Conservation (phyloP, 2,888 invertebrate species). For the Brenthis daphne region DNA sequence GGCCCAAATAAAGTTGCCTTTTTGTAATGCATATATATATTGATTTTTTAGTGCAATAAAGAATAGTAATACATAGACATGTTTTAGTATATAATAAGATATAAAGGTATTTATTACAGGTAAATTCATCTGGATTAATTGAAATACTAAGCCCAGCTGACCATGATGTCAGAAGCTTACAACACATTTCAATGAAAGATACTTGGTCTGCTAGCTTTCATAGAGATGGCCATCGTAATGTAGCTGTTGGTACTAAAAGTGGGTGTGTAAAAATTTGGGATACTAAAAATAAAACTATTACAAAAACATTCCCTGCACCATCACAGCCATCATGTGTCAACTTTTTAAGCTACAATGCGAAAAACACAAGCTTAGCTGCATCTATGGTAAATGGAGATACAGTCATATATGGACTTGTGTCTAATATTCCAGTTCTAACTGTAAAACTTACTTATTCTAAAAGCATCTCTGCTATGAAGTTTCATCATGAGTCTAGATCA, state of each 20-base stretch:
- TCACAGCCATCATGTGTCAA: conserved; percentile 66
- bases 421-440: conserved; percentile 72
- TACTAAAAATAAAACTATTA: conserved; percentile 72
- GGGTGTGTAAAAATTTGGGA: conserved; percentile 79
- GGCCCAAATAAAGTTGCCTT: too few relatives aligned
- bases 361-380: conserved; percentile 75
- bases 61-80: too few relatives aligned
- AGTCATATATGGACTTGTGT: conserved; percentile 73
- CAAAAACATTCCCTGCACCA: conserved; percentile 71
- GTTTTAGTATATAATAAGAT: too few relatives aligned
- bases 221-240: conserved; percentile 70
- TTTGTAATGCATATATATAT: too few relatives aligned
- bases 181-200: conserved; percentile 72
- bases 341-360: conserved; percentile 72
- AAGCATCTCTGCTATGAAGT: conserved; percentile 75
- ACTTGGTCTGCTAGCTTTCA: conserved; percentile 77
- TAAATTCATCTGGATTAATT: conserved; percentile 70
- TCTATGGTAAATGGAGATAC: conserved; percentile 77
- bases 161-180: conserved; percentile 69
- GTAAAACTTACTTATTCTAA: conserved; percentile 68
- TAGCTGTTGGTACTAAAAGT: conserved; percentile 72
- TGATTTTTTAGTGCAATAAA: too few relatives aligned
- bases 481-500: conserved; percentile 73
- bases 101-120: conserved; percentile 55
- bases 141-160: conserved; percentile 73